Percentiles rank a stretch among this genome's conserved stretches.
These are phyloP conservation scores for Oreotrochilus melanogaster DNA, from an alignment of 2,113 vertebrate species.

Conservation along the genomic window DNA sequence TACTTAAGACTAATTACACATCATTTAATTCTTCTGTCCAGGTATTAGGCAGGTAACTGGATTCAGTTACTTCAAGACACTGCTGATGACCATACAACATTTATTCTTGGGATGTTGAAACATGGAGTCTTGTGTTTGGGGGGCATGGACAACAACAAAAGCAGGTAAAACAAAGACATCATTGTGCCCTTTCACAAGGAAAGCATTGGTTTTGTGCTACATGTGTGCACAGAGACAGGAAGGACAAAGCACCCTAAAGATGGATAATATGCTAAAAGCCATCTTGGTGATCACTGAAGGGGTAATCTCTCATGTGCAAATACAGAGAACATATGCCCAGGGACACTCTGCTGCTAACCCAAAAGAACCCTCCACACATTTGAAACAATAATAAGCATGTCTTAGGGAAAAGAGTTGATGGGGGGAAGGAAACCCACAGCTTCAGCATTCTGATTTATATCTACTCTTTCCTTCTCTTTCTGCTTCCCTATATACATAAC, in stretches of 20 bases:
- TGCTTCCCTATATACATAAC: background rate
- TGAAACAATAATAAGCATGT: background rate
- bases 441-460: background rate
- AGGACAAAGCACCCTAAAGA: background rate
- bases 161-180: background rate
- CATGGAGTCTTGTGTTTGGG: background rate
- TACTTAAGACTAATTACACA: background rate
- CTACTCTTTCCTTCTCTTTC: background rate
- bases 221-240: fast-evolving
- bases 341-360: background rate
- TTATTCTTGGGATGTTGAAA: background rate
- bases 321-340: background rate
- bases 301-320: background rate
- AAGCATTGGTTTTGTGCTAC: background rate
- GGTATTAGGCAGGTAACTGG: background rate
- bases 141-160: background rate
- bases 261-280: background rate
- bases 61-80: background rate
- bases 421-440: background rate
- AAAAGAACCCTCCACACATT: background rate
- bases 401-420: background rate
- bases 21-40: background rate
- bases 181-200: background rate
- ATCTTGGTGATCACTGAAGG: background rate
- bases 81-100: background rate